Evolutionary conservation across 2,888 invertebrate genomes (phyloP).

Genomic region (Phorcus lineatus): DNA sequence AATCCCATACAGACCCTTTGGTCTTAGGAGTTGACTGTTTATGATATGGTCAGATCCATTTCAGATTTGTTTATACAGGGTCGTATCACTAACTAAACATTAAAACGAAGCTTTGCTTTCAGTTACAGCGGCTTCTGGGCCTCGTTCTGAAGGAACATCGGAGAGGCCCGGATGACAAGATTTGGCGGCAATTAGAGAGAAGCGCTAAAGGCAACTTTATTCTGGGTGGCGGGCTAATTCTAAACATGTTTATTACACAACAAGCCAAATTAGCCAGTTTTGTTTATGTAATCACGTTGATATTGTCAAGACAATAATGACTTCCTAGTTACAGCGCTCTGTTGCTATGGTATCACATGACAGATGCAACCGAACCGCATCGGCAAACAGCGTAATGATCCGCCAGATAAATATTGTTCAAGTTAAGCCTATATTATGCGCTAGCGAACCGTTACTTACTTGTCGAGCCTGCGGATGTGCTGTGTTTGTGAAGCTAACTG

Average conservation of each 20-base stretch:
- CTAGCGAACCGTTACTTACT: constrained; percentile 6
- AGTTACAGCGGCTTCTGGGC: neutral
- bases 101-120: neutral
- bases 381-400: neutral
- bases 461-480: neutral
- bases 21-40: too few relatives aligned
- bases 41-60: neutral
- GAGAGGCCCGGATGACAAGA: neutral
- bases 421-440: constrained; percentile 1
- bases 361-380: neutral
- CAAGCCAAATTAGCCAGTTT: neutral
- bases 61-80: constrained; percentile 7
- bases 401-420: constrained; percentile 8
- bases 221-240: neutral
- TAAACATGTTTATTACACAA: neutral
- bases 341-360: constrained; percentile 16
- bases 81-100: neutral
- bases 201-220: neutral
- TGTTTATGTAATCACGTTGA: neutral
- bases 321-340: neutral
- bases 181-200: neutral
- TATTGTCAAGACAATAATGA: neutral
- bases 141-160: neutral
- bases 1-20: too few relatives aligned
- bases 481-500: neutral